Evolutionary conservation across 2,113 vertebrate genomes (phyloP).

Genomic region (Canis aureus): DNA sequence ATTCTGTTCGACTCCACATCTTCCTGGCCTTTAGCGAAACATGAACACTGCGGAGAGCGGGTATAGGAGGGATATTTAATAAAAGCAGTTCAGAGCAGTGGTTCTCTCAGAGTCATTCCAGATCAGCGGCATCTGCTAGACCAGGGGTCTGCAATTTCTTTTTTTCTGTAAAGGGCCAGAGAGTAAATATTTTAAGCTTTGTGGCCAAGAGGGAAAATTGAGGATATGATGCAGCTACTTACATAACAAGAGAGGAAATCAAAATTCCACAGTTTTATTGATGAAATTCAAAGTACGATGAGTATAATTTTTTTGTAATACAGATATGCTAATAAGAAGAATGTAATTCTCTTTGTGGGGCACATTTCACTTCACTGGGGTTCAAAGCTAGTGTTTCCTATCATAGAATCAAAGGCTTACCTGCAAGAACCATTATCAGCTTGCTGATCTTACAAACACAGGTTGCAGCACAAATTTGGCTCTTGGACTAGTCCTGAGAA

Average conservation of each 20-base stretch:
- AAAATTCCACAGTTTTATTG: not conserved
- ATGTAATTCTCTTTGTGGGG: not conserved
- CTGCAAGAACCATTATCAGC: not conserved
- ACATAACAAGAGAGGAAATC: not conserved
- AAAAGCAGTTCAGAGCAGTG: not conserved
- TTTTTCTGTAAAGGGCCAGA: not conserved
- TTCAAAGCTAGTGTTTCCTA: not conserved
- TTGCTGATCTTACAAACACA: not conserved
- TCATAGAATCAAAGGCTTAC: not conserved
- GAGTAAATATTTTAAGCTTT: not conserved
- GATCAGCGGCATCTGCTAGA: not conserved
- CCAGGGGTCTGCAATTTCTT: not conserved
- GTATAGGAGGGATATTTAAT: not conserved
- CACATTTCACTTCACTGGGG: not conserved
- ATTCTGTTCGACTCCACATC: not conserved
- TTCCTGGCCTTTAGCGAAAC: rapidly evolving
- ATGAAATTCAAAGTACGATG: not conserved
- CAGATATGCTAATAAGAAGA: not conserved
- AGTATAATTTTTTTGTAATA: not conserved
- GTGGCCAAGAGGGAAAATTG: not conserved
- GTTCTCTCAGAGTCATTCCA: not conserved
- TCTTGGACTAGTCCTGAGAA: not conserved
- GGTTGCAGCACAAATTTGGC: not conserved
- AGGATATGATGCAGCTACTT: not conserved
- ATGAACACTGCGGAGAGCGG: rapidly evolving